These are phyloP conservation scores for Herpailurus yagouaroundi DNA, from an alignment of 2,113 vertebrate species.

Conservation along the genomic window DNA sequence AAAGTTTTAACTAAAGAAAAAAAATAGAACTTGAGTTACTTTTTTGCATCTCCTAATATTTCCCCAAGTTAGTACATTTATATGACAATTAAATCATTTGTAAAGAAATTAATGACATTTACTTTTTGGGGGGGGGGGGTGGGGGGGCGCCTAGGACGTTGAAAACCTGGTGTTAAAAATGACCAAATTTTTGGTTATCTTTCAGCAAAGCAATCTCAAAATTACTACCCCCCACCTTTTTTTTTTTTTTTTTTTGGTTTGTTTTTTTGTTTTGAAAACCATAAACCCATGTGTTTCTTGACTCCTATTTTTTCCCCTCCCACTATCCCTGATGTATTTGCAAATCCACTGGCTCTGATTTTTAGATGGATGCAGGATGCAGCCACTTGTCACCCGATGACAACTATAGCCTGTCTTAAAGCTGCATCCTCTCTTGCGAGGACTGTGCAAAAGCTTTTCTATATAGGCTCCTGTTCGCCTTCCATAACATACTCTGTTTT, in stretches of 20 bases:
- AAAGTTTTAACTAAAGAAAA: slow-evolving; percentile 57
- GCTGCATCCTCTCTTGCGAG: too few species aligned
- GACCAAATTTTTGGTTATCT: not conserved
- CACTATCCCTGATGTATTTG: not conserved
- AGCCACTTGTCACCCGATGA: not conserved
- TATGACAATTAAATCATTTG: slow-evolving; percentile 58
- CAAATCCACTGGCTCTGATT: not conserved
- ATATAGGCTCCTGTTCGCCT: not conserved
- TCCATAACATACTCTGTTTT: not conserved
- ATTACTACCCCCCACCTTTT: not conserved
- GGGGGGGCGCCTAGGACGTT: not conserved
- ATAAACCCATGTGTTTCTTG: not conserved
- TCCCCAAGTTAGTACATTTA: not conserved
- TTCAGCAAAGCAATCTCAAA: slow-evolving; percentile 40
- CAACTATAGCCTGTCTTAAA: too few species aligned
- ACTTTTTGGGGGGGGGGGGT: not conserved
- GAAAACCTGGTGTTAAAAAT: slow-evolving; percentile 39
- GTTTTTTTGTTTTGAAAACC: not conserved
- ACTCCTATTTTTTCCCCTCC: accelerated
- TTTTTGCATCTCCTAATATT: not conserved
- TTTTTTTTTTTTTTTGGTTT: slow-evolving; percentile 45
- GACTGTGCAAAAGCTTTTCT: not conserved
- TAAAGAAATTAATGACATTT: slow-evolving; percentile 46
- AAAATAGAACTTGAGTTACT: not conserved
- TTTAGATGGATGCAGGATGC: not conserved